Evolutionary conservation across 1,140 invertebrate species (phyloP).

Genomic region (Goniozus legneri): DNA sequence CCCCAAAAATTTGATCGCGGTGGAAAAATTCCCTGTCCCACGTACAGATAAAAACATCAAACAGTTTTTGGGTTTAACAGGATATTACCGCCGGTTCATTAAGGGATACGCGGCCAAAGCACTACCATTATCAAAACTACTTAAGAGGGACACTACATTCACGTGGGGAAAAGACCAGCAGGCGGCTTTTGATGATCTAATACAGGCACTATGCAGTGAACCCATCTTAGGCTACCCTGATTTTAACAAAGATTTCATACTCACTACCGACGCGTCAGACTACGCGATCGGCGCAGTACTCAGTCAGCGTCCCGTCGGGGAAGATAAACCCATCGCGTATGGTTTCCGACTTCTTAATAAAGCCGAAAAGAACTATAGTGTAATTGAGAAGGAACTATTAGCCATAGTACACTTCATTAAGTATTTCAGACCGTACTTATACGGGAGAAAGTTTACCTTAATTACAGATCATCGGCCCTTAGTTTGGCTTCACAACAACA

Average conservation of each 20-base stretch:
- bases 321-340: slow-evolving; percentile 26
- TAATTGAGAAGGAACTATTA: slow-evolving; percentile 47
- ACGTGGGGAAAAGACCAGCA: slow-evolving; percentile 22
- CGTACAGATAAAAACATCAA: slow-evolving; percentile 26
- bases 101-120: background rate
- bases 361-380: slow-evolving; percentile 38
- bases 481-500: slow-evolving; percentile 45
- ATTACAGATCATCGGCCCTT: slow-evolving; percentile 53
- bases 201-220: slow-evolving; percentile 25
- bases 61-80: slow-evolving; percentile 32
- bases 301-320: slow-evolving; percentile 20
- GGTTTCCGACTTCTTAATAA: slow-evolving; percentile 20
- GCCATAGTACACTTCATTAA: slow-evolving; percentile 50
- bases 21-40: slow-evolving; percentile 29
- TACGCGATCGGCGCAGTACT: slow-evolving; percentile 23
- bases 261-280: slow-evolving; percentile 32
- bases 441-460: slow-evolving; percentile 49
- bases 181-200: slow-evolving; percentile 20
- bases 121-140: slow-evolving; percentile 9
- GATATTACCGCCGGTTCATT: slow-evolving; percentile 26
- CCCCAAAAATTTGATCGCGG: slow-evolving; percentile 26
- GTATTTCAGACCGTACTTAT: slow-evolving; percentile 52
- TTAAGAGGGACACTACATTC: slow-evolving; percentile 38
- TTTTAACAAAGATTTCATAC: slow-evolving; percentile 22
- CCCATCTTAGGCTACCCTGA: slow-evolving; percentile 29